Conservation (phyloP, 2,113 vertebrate genomes). For the Rallus limicola region DNA sequence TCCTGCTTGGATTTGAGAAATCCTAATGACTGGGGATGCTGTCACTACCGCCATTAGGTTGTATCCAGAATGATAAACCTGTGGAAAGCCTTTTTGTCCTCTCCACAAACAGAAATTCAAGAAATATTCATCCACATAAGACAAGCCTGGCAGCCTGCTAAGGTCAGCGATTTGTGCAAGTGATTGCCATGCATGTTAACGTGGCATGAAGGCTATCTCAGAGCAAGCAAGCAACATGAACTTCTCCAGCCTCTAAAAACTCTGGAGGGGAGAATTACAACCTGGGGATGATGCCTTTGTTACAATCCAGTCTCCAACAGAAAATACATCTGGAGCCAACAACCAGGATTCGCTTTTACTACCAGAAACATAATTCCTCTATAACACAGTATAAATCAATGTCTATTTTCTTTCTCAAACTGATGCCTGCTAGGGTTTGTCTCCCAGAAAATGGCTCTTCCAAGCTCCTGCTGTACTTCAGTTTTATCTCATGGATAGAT, state of each 20-base stretch:
- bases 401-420: background rate
- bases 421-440: background rate
- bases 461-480: background rate
- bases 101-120: background rate
- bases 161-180: background rate
- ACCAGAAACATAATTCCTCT: background rate
- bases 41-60: background rate
- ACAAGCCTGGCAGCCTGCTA: background rate
- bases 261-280: background rate
- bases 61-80: background rate
- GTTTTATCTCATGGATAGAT: constrained; percentile 18
- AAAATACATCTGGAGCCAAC: background rate
- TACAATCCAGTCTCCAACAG: background rate
- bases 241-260: background rate
- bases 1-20: background rate
- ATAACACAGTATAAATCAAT: background rate
- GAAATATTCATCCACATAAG: background rate
- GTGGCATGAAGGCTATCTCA: background rate
- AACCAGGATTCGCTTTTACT: background rate
- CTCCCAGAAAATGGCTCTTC: background rate
- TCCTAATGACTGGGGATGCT: background rate
- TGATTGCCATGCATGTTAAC: background rate
- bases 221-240: background rate
- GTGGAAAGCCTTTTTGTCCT: background rate
- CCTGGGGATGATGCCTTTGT: background rate